phyloP scores from a whole-genome alignment of 2,113 vertebrate genomes.

The Camelus dromedarius region DNA sequence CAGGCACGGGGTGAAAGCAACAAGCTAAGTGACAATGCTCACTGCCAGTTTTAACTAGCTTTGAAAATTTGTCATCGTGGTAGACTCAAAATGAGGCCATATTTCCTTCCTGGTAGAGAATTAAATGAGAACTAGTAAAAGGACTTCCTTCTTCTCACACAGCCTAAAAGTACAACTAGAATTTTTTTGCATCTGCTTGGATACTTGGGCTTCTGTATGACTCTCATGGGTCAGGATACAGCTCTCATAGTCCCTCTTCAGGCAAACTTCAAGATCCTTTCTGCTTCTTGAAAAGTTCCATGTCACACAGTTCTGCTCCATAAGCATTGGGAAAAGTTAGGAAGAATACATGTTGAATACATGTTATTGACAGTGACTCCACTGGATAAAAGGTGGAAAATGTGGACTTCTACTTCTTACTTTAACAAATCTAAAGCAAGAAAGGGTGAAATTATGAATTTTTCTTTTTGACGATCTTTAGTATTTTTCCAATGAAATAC shows the following conservation, averaged over 20 bases:
- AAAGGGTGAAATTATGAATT: background rate
- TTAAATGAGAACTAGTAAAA: background rate
- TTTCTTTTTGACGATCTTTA: background rate
- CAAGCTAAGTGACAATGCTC: background rate
- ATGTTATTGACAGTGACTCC: background rate
- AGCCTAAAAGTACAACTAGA: background rate
- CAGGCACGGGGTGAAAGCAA: background rate
- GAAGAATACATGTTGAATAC: background rate
- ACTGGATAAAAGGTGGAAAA: background rate
- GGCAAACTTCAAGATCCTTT: background rate
- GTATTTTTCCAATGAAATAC: background rate
- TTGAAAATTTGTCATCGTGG: background rate
- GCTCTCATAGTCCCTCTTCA: background rate
- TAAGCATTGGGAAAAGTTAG: background rate
- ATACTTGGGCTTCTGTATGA: background rate
- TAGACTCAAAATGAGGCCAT: background rate
- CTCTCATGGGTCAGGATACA: background rate
- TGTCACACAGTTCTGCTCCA: background rate
- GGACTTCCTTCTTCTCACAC: background rate
- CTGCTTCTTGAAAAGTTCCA: background rate
- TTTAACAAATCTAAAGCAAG: background rate
- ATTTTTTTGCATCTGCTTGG: background rate
- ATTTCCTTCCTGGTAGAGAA: background rate
- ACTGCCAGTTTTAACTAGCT: background rate
- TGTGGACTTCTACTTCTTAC: background rate